Conservation (phyloP, 2,797 vertebrate genomes). For the Acestrorhynchus altus region DNA sequence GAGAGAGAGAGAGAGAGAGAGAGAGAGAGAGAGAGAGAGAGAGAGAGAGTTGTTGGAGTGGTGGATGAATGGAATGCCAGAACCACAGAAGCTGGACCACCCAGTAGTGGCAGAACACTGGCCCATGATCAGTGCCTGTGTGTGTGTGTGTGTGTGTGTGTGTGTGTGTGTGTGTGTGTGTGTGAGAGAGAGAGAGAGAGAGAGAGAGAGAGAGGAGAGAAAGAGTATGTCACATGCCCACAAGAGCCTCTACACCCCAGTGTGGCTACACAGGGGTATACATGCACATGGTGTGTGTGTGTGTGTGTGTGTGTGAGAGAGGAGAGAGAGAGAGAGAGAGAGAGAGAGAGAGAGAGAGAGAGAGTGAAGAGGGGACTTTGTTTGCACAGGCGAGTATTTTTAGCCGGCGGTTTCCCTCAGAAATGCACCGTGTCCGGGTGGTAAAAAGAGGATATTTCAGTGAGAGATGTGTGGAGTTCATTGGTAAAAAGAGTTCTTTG, state of each 20-base stretch:
- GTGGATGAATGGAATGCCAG: constrained; percentile 67
- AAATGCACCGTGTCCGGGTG: constrained; percentile 58
- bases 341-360: constrained; percentile 33
- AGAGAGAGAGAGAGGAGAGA: too few species aligned
- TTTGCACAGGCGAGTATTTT: constrained; percentile 74
- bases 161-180: constrained; percentile 72
- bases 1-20: neutral
- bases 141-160: constrained; percentile 73
- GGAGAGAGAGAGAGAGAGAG: constrained; percentile 44
- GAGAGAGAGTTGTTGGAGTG: constrained; percentile 18
- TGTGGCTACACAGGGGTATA: constrained; percentile 36
- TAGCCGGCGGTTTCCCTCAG: constrained; percentile 68
- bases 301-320: constrained; percentile 35
- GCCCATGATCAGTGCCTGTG: constrained; percentile 74
- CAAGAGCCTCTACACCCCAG: constrained; percentile 34
- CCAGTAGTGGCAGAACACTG: constrained; percentile 82
- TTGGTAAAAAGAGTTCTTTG: constrained; percentile 48
- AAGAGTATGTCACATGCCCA: constrained; percentile 24
- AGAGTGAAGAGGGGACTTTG: constrained; percentile 57
- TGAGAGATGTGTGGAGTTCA: constrained; percentile 49
- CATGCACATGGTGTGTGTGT: constrained; percentile 31
- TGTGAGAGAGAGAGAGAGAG: constrained; percentile 73
- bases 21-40: constrained; percentile 2
- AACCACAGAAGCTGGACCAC: constrained; percentile 80
- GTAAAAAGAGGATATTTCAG: constrained; percentile 50